phyloP scores from a whole-genome alignment of 30 jellyfish, hydroid and myxozoan species.

The Chironex yamaguchii region DNA sequence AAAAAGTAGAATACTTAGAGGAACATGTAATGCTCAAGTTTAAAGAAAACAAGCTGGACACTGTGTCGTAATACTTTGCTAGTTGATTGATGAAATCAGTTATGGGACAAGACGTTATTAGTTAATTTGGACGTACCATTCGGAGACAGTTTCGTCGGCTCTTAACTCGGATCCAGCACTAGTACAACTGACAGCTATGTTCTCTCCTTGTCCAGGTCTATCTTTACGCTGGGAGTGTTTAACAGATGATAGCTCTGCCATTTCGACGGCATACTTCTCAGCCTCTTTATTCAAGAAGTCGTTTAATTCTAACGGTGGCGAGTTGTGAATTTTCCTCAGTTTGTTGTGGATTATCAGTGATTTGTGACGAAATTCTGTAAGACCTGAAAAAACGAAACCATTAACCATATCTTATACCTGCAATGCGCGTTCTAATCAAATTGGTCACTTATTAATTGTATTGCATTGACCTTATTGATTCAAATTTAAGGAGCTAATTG shows the following conservation, averaged over 20 bases:
- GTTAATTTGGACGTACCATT: conserved; percentile 65
- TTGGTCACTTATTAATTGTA: no score
- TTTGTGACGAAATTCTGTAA: conserved; percentile 68
- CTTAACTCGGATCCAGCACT: conserved; percentile 87
- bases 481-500: no score
- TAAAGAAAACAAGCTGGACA: no score
- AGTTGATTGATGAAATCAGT: background rate
- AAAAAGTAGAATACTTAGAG: background rate
- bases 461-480: no score
- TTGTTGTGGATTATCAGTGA: conserved; percentile 79
- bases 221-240: conserved; percentile 81
- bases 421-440: background rate
- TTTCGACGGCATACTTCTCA: conserved; percentile 82
- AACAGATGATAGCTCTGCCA: conserved; percentile 70
- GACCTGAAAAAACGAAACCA: conserved; percentile 75
- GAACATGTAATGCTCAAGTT: background rate
- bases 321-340: conserved; percentile 80
- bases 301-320: conserved; percentile 83
- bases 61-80: no score
- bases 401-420: background rate
- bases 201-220: conserved; percentile 99
- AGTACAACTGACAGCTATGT: conserved; percentile 96
- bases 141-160: conserved; percentile 90
- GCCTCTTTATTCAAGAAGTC: conserved; percentile 87
- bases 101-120: background rate